phyloP scores from a whole-genome alignment of 2,888 invertebrate species.

The Tetropium fuscum region DNA sequence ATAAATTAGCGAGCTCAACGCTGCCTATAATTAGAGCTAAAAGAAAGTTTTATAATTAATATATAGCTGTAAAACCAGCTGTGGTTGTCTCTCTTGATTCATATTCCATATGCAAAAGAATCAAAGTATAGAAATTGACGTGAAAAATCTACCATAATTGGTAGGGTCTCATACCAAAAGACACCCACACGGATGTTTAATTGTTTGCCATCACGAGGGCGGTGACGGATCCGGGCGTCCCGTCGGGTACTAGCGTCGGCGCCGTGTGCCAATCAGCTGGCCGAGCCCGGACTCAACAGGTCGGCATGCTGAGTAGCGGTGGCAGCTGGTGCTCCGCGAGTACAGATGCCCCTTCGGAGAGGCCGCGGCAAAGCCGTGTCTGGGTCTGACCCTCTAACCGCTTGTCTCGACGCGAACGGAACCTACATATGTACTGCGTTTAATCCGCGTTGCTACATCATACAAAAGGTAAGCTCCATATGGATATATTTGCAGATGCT shows the following conservation, averaged over 20 bases:
- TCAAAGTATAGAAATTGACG: too few relatives aligned
- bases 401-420: slow-evolving; percentile 69
- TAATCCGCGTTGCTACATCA: slow-evolving; percentile 74
- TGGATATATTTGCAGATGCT: slow-evolving; percentile 15
- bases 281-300: slow-evolving; percentile 66
- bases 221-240: slow-evolving; percentile 33
- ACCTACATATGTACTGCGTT: slow-evolving; percentile 74
- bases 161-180: slow-evolving; percentile 29
- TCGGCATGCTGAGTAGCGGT: slow-evolving; percentile 65
- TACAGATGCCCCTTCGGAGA: slow-evolving; percentile 65
- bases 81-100: too few relatives aligned
- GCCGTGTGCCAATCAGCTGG: slow-evolving; percentile 60
- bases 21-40: too few relatives aligned
- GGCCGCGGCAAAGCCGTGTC: slow-evolving; percentile 52
- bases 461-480: slow-evolving; percentile 71
- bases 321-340: slow-evolving; percentile 54
- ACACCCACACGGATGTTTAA: slow-evolving; percentile 18
- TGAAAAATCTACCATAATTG: too few relatives aligned
- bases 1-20: too few relatives aligned
- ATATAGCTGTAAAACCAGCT: too few relatives aligned
- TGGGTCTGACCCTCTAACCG: slow-evolving; percentile 61
- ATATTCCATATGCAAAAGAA: too few relatives aligned
- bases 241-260: slow-evolving; percentile 44
- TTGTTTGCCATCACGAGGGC: slow-evolving; percentile 28
- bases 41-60: too few relatives aligned